A percentile compares a stretch with the other conserved stretches of the same genome.
Evolutionary conservation across 1,140 invertebrate genomes (phyloP).

Genomic region (Hestina assimilis): DNA sequence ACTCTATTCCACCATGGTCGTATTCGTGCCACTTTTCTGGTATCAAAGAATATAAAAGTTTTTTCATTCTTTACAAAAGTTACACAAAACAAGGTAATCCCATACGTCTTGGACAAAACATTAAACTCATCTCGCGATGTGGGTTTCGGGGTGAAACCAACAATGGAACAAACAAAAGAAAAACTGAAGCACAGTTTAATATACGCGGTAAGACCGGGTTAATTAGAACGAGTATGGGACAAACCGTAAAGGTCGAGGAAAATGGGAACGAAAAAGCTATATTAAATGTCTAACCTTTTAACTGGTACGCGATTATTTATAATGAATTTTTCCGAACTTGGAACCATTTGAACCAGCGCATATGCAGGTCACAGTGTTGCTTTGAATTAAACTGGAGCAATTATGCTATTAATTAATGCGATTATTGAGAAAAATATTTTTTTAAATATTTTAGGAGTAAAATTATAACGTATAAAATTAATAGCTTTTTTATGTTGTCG

Average conservation of each 20-base stretch:
- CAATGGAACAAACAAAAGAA: slow-evolving; percentile 12
- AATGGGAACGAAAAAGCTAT: slow-evolving; percentile 11
- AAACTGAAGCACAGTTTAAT: slow-evolving; percentile 17
- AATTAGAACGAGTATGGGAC: slow-evolving; percentile 15
- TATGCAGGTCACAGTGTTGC: slow-evolving; percentile 8
- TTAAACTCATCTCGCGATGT: neutral
- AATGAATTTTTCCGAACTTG: neutral
- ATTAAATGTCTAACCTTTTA: slow-evolving; percentile 2
- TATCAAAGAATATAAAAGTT: no score
- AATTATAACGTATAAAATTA: no score
- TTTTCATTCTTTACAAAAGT: no score
- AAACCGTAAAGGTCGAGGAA: slow-evolving; percentile 19
- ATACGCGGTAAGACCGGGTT: slow-evolving; percentile 13
- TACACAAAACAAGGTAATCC: no score
- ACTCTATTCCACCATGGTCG: no score
- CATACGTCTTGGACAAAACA: slow-evolving; percentile 2
- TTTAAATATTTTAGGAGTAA: no score
- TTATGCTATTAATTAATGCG: neutral
- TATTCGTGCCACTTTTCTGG: no score
- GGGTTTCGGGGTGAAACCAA: neutral
- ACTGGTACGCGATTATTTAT: slow-evolving; percentile 2
- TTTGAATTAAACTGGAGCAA: slow-evolving; percentile 10
- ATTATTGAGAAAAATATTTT: neutral
- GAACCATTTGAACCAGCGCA: slow-evolving; percentile 2
- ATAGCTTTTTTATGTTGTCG: no score